phyloP scores from a whole-genome alignment of 1,140 invertebrate species.

The Saxidomus purpurata region DNA sequence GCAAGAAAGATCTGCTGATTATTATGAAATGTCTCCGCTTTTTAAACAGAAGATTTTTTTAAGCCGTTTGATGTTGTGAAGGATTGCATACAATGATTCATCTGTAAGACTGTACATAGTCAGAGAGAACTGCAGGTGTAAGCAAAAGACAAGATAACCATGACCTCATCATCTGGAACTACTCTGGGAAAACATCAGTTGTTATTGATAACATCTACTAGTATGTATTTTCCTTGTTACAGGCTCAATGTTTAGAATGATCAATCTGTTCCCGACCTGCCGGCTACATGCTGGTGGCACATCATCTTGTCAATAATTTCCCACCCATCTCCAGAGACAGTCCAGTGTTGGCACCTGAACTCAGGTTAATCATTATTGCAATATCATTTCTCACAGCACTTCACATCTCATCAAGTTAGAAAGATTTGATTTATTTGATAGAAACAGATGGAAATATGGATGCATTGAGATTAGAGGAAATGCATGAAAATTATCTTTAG shows the following conservation, averaged over 20 bases:
- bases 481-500: no score
- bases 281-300: background rate
- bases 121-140: background rate
- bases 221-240: conserved; percentile 12
- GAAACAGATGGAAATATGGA: no score
- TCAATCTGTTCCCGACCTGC: background rate
- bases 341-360: background rate
- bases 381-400: background rate
- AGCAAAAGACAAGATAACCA: conserved; percentile 11
- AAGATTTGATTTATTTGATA: no score
- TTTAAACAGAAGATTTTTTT: background rate
- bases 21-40: background rate
- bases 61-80: background rate
- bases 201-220: background rate
- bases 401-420: background rate
- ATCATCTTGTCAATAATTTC: background rate
- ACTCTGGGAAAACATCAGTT: background rate
- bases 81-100: background rate
- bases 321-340: background rate
- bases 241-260: background rate
- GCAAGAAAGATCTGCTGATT: background rate
- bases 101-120: background rate
- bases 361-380: background rate
- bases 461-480: no score
- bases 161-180: conserved; percentile 1